These are phyloP conservation scores for Minunthozetes semirufus DNA, from an alignment of 2,888 invertebrate species.

Conservation along the genomic window DNA sequence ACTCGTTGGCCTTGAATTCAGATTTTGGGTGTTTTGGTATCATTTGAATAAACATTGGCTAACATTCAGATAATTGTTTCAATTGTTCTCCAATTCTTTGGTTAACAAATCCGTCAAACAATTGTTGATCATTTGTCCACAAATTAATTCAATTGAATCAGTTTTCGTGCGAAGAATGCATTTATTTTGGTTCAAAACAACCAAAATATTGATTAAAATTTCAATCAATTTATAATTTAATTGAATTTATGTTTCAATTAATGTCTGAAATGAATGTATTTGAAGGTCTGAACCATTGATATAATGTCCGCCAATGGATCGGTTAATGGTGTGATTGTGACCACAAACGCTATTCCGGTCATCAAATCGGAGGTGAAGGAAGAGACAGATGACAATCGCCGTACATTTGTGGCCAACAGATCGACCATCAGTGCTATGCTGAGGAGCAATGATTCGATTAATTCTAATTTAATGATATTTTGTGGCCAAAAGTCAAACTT, in stretches of 20 bases:
- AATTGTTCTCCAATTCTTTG: neutral
- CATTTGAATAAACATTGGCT: neutral
- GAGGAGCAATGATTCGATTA: neutral
- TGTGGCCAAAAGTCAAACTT: conserved; percentile 11
- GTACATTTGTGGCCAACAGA: neutral
- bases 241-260: neutral
- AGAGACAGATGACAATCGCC: neutral
- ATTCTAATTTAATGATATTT: conserved; percentile 7
- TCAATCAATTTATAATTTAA: neutral
- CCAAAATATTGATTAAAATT: neutral
- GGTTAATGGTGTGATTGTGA: conserved; percentile 9
- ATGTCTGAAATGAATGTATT: neutral
- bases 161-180: neutral
- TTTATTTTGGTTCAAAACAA: conserved; percentile 14
- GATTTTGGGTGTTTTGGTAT: conserved; percentile 4
- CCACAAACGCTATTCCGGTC: neutral
- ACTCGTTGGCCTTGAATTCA: conserved; percentile 29
- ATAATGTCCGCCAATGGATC: conserved; percentile 17
- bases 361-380: neutral
- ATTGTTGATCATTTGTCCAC: neutral
- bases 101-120: conserved; percentile 7
- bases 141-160: neutral
- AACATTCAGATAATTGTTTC: neutral
- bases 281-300: neutral
- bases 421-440: neutral